Evolutionary conservation across 2,888 invertebrate species (phyloP).

Genomic region (Pandemis cinnamomeana): DNA sequence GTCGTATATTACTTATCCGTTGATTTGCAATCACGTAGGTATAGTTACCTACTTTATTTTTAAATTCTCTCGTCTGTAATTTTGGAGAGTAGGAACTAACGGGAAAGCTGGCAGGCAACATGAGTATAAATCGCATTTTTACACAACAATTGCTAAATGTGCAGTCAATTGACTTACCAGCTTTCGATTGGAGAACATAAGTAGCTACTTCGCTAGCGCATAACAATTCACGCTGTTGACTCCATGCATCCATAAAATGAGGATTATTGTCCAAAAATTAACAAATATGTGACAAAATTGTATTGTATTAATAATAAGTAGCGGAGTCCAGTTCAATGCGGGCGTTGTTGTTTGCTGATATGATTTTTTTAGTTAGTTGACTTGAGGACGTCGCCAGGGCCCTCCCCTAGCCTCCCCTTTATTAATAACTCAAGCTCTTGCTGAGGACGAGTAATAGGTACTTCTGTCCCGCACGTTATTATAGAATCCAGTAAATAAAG

Average conservation of each 20-base stretch:
- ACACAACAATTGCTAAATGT: constrained; percentile 6
- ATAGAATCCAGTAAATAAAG: not conserved
- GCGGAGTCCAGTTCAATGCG: constrained; percentile 48
- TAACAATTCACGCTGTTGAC: not conserved
- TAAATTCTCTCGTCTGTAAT: not conserved
- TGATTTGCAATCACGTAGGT: constrained; percentile 23
- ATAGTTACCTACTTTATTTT: constrained; percentile 5
- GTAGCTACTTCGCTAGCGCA: not conserved
- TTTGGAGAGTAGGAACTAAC: not conserved
- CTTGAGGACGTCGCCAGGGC: constrained; percentile 60
- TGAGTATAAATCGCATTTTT: constrained; percentile 21
- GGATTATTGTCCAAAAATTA: constrained; percentile 16
- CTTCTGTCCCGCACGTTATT: constrained; percentile 11
- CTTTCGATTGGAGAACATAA: not conserved
- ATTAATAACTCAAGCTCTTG: constrained; percentile 66
- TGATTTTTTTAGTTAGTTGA: constrained; percentile 70
- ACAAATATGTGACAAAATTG: constrained; percentile 36
- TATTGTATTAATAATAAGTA: constrained; percentile 53
- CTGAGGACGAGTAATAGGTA: constrained; percentile 52
- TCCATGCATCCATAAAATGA: not conserved
- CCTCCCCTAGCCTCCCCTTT: constrained; percentile 52
- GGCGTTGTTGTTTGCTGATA: constrained; percentile 61
- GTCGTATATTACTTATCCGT: constrained; percentile 3
- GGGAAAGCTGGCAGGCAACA: not conserved
- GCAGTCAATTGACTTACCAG: constrained; percentile 1